phyloP scores from a whole-genome alignment of 2,888 invertebrate genomes.

The Morinoia aosen region DNA sequence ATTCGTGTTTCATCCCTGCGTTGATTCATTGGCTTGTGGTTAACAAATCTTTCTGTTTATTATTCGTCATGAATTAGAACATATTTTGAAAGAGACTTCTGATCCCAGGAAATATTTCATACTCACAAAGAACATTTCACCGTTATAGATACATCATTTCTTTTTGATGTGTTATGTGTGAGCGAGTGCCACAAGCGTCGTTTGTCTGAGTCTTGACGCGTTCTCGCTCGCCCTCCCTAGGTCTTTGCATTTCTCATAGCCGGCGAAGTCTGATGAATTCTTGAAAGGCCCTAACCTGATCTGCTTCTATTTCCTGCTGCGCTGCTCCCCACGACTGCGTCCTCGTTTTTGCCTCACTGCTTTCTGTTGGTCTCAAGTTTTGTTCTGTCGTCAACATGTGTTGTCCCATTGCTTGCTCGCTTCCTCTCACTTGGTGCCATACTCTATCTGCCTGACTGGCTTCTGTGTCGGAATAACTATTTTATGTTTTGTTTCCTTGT shows the following conservation, averaged over 20 bases:
- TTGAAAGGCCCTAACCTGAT: conserved; percentile 9
- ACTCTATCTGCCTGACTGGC: background rate
- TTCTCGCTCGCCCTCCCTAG: background rate
- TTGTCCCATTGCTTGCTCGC: background rate
- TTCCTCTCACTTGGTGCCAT: background rate
- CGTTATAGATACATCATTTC: background rate
- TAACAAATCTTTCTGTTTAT: background rate
- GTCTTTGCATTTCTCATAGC: background rate
- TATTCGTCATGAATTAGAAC: no score
- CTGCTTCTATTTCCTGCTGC: background rate
- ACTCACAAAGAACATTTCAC: background rate
- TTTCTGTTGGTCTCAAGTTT: background rate
- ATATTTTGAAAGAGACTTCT: background rate
- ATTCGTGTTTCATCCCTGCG: no score
- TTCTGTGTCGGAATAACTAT: background rate
- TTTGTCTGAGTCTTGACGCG: background rate
- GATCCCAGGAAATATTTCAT: background rate
- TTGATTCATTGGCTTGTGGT: background rate
- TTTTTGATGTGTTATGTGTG: background rate
- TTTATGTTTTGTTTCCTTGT: no score
- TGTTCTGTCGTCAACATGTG: background rate
- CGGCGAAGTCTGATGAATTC: background rate
- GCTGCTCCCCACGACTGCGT: background rate
- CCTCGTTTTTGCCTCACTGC: conserved; percentile 2
- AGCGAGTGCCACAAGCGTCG: no score